phyloP scores from a whole-genome alignment of 2,888 invertebrate species.

The Caenorhabditis doughertyi region DNA sequence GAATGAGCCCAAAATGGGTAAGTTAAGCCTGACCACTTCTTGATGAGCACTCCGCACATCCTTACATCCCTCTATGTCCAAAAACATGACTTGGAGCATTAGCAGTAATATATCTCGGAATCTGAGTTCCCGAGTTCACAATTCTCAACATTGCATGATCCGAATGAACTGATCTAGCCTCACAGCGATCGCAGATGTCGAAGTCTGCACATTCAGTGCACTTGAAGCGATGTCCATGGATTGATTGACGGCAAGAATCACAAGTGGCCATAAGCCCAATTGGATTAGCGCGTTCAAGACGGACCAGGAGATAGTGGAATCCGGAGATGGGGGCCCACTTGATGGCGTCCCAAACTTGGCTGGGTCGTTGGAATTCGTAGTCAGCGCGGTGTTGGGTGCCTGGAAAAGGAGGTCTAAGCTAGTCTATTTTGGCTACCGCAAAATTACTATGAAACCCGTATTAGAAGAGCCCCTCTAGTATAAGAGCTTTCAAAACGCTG shows the following conservation, averaged over 20 bases:
- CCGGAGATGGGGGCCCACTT: not conserved
- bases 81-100: constrained; percentile 10
- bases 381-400: not conserved
- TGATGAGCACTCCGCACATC: no score
- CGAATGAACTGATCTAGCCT: not conserved
- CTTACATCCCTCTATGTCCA: not conserved
- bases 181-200: constrained; percentile 3
- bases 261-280: not conserved
- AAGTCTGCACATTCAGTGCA: constrained; percentile 5
- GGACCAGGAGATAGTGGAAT: not conserved
- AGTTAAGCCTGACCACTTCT: no score
- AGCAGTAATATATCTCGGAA: not conserved
- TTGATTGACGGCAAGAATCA: not conserved
- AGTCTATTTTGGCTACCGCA: no score
- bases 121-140: not conserved
- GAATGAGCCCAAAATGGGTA: no score
- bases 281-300: not conserved
- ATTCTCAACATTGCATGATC: constrained; percentile 6
- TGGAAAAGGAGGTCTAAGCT: not conserved
- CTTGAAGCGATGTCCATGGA: constrained; percentile 7
- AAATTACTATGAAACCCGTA: not conserved
- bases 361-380: not conserved
- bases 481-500: no score
- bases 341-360: not conserved
- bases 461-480: no score